These are phyloP conservation scores for Eristalinus sepulchralis DNA, from an alignment of 2,888 invertebrate genomes.

Conservation along the genomic window DNA sequence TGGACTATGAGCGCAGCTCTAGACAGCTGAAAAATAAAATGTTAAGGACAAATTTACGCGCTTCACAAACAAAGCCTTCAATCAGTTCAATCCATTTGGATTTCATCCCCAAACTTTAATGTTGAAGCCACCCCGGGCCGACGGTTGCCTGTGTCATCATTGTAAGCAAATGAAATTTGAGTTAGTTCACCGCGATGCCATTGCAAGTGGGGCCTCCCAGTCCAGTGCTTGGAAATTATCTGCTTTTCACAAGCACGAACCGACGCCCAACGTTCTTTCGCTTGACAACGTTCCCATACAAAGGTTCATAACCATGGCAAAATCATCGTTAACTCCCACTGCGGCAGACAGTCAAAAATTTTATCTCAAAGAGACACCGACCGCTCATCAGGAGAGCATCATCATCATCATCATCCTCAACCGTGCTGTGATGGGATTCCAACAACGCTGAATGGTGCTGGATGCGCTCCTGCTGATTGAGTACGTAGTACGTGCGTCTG, in stretches of 20 bases:
- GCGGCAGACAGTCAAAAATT: conserved; percentile 14
- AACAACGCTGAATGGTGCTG: not conserved
- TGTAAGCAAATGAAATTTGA: not conserved
- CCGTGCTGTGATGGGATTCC: not conserved
- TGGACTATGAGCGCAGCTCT: not conserved
- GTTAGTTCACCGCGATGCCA: not conserved
- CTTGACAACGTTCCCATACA: conserved; percentile 2
- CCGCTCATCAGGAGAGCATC: conserved; percentile 32
- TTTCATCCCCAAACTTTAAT: too few species aligned
- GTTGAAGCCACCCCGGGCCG: not conserved
- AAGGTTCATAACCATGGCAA: conserved; percentile 7
- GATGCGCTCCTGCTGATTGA: conserved; percentile 2
- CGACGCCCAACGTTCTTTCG: not conserved
- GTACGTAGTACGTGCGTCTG: not conserved
- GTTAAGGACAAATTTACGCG: too few species aligned
- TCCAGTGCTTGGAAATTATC: not conserved
- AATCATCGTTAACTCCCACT: not conserved
- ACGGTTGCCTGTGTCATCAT: not conserved
- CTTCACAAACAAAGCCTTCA: too few species aligned
- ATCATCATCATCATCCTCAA: not conserved
- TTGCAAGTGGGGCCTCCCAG: not conserved
- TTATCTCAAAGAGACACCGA: conserved; percentile 48
- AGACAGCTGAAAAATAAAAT: too few species aligned
- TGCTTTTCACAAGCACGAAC: not conserved
- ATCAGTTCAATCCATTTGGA: too few species aligned